Conservation (phyloP, 2,797 vertebrate species). For the Mionectes olivaceus region DNA sequence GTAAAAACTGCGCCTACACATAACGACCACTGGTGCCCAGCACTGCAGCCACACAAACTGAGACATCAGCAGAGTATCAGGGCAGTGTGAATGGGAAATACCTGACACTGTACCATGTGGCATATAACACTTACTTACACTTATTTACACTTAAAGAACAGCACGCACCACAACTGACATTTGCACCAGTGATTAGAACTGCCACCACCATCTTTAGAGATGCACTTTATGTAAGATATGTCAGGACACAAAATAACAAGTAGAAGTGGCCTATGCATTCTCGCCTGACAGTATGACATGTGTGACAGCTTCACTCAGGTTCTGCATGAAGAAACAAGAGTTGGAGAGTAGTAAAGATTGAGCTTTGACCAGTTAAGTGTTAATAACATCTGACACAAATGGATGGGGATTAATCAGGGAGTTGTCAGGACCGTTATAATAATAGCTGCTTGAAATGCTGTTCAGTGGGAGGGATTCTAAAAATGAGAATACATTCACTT, state of each 20-base stretch:
- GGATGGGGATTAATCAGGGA: neutral
- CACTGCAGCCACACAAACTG: neutral
- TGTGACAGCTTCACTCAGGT: neutral
- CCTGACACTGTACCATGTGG: too few species aligned
- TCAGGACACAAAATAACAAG: neutral
- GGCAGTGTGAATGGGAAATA: neutral
- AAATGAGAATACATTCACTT: neutral
- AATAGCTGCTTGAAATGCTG: constrained; percentile 20
- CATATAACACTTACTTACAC: neutral
- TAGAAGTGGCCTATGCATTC: neutral
- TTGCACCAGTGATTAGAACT: neutral
- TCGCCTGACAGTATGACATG: accelerated
- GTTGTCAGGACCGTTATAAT: neutral
- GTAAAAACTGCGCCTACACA: neutral
- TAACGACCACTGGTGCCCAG: neutral
- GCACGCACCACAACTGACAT: neutral
- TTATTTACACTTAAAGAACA: neutral
- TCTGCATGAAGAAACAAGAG: neutral
- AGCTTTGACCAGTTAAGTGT: constrained; percentile 3
- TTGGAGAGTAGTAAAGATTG: neutral
- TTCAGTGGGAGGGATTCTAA: neutral
- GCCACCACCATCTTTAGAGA: neutral
- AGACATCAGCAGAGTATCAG: neutral
- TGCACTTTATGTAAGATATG: neutral
- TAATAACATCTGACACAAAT: constrained; percentile 1